Percentiles rank a stretch among this genome's conserved stretches.
phyloP scores from a whole-genome alignment of 2,797 vertebrate genomes.

The Pogonophryne albipinna region DNA sequence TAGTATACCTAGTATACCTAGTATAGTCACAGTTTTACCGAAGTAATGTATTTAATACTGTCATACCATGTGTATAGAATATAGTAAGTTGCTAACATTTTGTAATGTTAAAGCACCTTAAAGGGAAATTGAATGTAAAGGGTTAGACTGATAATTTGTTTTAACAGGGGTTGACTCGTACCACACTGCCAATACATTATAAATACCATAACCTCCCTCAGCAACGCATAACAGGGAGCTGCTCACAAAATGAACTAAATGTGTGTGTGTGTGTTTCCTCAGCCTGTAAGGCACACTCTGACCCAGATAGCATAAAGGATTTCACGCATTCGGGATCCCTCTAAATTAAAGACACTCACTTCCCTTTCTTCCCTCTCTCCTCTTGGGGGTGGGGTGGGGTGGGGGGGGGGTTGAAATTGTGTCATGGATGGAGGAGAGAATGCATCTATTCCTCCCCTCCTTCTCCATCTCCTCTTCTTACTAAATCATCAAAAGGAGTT shows the following conservation, averaged over 20 bases:
- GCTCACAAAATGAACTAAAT: slow-evolving; percentile 19
- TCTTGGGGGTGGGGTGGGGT: slow-evolving; percentile 59
- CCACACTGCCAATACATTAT: slow-evolving; percentile 9
- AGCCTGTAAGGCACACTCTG: slow-evolving; percentile 80
- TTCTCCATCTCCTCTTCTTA: slow-evolving; percentile 69
- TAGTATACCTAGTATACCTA: too few relatives aligned
- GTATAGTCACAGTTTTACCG: too few relatives aligned
- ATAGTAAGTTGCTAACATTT: too few relatives aligned
- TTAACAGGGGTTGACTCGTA: too few relatives aligned
- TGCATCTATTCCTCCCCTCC: slow-evolving; percentile 57
- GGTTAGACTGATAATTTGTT: too few relatives aligned
- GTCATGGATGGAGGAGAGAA: slow-evolving; percentile 76
- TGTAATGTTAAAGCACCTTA: too few relatives aligned
- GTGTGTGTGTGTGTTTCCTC: slow-evolving; percentile 39
- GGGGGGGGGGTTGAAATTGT: slow-evolving; percentile 68
- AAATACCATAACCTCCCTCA: background rate
- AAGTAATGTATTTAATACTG: too few relatives aligned
- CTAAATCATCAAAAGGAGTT: slow-evolving; percentile 86
- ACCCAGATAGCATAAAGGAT: slow-evolving; percentile 85
- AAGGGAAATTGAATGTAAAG: too few relatives aligned
- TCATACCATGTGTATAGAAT: too few relatives aligned
- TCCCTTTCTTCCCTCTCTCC: slow-evolving; percentile 66
- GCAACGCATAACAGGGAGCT: background rate
- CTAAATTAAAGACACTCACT: slow-evolving; percentile 77
- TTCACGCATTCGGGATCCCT: slow-evolving; percentile 78